Conservation (phyloP, 2,113 vertebrate species). For the Phyllostomus hastatus region DNA sequence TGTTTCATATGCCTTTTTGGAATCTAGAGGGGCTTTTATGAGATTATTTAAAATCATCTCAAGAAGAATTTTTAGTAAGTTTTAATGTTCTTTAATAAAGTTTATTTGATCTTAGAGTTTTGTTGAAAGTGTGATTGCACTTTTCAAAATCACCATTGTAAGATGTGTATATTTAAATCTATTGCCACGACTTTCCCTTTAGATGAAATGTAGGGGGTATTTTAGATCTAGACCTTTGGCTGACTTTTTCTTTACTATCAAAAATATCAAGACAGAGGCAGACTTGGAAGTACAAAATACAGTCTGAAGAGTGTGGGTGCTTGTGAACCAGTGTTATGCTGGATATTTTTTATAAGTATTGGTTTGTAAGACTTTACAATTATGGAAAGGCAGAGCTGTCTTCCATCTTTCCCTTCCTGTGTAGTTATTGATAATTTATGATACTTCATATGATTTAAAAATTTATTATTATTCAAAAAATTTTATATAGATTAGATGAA, state of each 20-base stretch:
- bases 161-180: background rate
- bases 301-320: background rate
- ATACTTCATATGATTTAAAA: background rate
- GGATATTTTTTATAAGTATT: background rate
- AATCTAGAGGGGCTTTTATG: background rate
- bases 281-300: background rate
- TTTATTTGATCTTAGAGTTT: background rate
- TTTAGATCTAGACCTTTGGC: background rate
- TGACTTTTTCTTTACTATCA: background rate
- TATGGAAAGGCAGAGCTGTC: background rate
- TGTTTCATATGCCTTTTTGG: background rate
- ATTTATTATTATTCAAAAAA: background rate
- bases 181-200: background rate
- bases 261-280: background rate
- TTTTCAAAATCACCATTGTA: background rate
- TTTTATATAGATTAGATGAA: background rate
- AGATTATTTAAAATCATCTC: background rate
- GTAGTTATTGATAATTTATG: background rate
- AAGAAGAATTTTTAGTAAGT: background rate
- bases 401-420: background rate
- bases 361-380: background rate
- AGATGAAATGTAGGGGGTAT: background rate
- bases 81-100: constrained; percentile 5
- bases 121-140: background rate
- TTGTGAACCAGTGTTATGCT: background rate